A percentile compares a stretch with the other conserved stretches of the same genome.
Evolutionary conservation across 2,797 vertebrate species (phyloP).

Genomic region (Pelobates cultripes): DNA sequence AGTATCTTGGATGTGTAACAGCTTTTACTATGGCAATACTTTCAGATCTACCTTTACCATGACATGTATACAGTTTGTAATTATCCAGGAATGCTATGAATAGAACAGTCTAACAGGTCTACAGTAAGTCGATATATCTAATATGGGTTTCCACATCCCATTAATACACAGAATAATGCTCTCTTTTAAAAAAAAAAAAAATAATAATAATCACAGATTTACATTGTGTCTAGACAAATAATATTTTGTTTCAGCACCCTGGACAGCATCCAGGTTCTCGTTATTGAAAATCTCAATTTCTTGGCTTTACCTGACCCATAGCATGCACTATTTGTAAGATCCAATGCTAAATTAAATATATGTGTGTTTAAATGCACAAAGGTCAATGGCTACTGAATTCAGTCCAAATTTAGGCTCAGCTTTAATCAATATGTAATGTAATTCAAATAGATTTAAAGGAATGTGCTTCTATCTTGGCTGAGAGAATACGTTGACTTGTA

Average conservation of each 20-base stretch:
- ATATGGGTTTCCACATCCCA: too few relatives aligned
- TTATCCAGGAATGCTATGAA: too few relatives aligned
- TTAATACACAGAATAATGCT: too few relatives aligned
- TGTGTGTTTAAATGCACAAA: neutral
- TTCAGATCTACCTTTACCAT: too few relatives aligned
- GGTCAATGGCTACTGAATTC: neutral
- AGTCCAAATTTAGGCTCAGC: neutral
- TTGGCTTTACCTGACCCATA: neutral
- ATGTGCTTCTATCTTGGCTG: too few relatives aligned
- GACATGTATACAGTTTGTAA: too few relatives aligned
- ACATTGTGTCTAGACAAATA: neutral
- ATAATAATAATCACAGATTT: too few relatives aligned
- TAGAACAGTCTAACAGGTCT: too few relatives aligned
- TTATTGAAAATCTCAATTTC: neutral
- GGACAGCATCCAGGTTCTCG: neutral
- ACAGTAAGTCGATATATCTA: too few relatives aligned
- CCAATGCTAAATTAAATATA: neutral
- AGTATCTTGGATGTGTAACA: too few relatives aligned
- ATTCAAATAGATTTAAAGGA: neutral
- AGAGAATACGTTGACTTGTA: conserved; percentile 3
- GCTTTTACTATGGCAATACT: too few relatives aligned
- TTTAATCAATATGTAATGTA: neutral
- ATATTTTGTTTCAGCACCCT: neutral
- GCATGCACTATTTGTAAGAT: neutral
- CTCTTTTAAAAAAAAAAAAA: too few relatives aligned